These are phyloP conservation scores for Lacerta agilis DNA, from an alignment of 2,797 vertebrate species.

Conservation along the genomic window DNA sequence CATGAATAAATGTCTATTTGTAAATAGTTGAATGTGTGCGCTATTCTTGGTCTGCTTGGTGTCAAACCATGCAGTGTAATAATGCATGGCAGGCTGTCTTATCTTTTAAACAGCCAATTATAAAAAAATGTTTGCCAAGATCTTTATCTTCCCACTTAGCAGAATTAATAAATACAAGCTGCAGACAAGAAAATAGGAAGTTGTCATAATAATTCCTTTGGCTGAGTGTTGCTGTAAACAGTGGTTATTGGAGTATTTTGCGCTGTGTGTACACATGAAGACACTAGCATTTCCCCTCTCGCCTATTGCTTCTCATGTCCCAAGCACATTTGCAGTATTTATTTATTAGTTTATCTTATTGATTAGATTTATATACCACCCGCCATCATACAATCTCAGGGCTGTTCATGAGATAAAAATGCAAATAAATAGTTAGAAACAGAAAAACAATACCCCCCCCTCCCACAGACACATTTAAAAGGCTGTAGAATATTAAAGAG, in stretches of 20 bases:
- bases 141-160: not conserved
- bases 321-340: not conserved
- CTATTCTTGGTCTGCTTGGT: not conserved
- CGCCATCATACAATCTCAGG: too few species aligned
- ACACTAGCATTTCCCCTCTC: too few species aligned
- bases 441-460: too few species aligned
- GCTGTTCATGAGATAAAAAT: too few species aligned
- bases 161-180: slow-evolving; percentile 5
- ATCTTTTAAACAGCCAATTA: not conserved
- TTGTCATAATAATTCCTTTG: not conserved
- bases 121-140: slow-evolving; percentile 36
- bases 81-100: not conserved
- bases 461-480: too few species aligned
- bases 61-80: not conserved
- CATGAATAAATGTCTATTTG: not conserved
- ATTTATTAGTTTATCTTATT: too few species aligned
- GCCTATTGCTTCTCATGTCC: not conserved
- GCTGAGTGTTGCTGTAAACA: not conserved
- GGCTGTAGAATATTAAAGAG: too few species aligned
- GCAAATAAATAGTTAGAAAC: too few species aligned
- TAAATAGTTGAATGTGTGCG: not conserved
- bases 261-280: not conserved
- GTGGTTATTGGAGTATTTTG: not conserved
- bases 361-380: too few species aligned
- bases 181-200: slow-evolving; percentile 5